phyloP scores from a whole-genome alignment of 2,113 vertebrate genomes.

The Sus scrofa region T2T-Sscrofa CM000820.6:81635001-81635500 shows the following conservation, averaged over 20 bases:
- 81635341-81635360: background rate
- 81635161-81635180: background rate
- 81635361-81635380: background rate
- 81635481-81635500: background rate
- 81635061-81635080: background rate
- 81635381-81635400: background rate
- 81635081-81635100: background rate
- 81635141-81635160: background rate
- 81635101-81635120: background rate
- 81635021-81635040: background rate
- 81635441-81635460: background rate
- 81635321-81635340: background rate
- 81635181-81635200: background rate
- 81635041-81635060: background rate
- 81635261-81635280: background rate
- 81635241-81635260: background rate
- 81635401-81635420: background rate
- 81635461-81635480: background rate
- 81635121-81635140: background rate
- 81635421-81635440: conserved; percentile 33
- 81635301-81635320: background rate
- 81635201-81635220: background rate
- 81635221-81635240: background rate
- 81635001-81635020: background rate
- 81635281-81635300: background rate